Evolutionary conservation across 2,797 vertebrate genomes (phyloP), one percentile per base, ranked within the genome.

Genomic region (Forpus xanthops): DNA sequence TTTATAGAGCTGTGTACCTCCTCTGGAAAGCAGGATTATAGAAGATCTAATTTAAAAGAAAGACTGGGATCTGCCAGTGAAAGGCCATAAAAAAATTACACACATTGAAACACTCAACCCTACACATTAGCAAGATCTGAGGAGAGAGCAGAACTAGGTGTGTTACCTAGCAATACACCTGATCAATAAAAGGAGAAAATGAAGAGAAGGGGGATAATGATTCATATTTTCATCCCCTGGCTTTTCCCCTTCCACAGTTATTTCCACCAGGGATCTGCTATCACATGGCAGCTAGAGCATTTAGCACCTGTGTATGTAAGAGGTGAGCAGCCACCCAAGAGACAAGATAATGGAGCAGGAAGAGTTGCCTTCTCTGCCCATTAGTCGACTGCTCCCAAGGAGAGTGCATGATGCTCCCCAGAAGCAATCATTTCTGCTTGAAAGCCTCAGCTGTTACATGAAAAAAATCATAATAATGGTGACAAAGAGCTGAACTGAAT

Each of bases 321-420:
- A 95, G 77, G 64, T 41, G 47, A 90, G 41, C 77, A 90, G 71
- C 67, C 74, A 67, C 95, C 83, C 95, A 82, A 86, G 96, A 79
- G 96, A 95, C 70, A 35, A 76, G 74, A 91, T 96, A 96, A 96
- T 96, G 93, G 93, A 95, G 84, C 55, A 82, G 91, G 75, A 91
- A 91, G 77, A 82, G 71, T 90, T 95, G 80, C 90, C 88, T 91
- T 42, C 50, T 84, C 80, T 91, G 80, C 86, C 91, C 92, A 95
- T 96, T 95, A 96, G 95, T 44, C 70, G 77, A 89, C 93, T 92
- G 83, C 56, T 95, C 90, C 84, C 90, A 85, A 91, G 75, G 65
- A 96, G 81, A 77, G 42, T 27, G 25, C 1, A 0, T 89, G 94
- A 89, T 88, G 78, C 33, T 95, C 84, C 71, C 78, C 72, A 85